phyloP scores from a whole-genome alignment of 2,797 vertebrate genomes.

The Squalus acanthias region DNA sequence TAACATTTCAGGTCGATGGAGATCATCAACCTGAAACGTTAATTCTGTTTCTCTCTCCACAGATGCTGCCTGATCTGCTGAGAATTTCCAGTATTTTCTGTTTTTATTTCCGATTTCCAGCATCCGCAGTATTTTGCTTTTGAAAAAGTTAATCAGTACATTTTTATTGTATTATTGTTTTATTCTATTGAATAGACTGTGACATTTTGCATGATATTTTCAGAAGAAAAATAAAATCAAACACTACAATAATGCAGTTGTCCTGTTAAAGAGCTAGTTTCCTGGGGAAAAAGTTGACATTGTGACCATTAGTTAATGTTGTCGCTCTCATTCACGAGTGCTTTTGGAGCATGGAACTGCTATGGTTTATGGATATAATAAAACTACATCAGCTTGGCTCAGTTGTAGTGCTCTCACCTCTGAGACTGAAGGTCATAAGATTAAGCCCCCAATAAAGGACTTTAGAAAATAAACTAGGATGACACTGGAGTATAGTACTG shows the following conservation, averaged over 20 bases:
- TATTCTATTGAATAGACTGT: background rate
- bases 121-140: too few relatives aligned
- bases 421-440: background rate
- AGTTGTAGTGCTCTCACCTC: background rate
- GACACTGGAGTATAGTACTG: background rate
- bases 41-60: too few relatives aligned
- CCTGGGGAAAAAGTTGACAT: background rate
- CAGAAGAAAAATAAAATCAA: background rate
- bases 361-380: background rate
- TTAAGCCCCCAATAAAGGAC: background rate
- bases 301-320: background rate
- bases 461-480: background rate
- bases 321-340: background rate
- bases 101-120: too few relatives aligned
- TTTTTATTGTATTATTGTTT: background rate
- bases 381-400: too few relatives aligned
- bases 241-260: background rate
- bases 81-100: too few relatives aligned
- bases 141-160: background rate
- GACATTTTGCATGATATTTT: background rate
- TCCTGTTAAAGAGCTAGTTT: background rate
- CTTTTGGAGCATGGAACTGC: background rate
- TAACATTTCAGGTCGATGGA: too few relatives aligned
- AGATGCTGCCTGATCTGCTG: too few relatives aligned
- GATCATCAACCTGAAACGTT: too few relatives aligned